Conservation (phyloP, 2,113 vertebrate genomes). For the Rana temporaria region DNA sequence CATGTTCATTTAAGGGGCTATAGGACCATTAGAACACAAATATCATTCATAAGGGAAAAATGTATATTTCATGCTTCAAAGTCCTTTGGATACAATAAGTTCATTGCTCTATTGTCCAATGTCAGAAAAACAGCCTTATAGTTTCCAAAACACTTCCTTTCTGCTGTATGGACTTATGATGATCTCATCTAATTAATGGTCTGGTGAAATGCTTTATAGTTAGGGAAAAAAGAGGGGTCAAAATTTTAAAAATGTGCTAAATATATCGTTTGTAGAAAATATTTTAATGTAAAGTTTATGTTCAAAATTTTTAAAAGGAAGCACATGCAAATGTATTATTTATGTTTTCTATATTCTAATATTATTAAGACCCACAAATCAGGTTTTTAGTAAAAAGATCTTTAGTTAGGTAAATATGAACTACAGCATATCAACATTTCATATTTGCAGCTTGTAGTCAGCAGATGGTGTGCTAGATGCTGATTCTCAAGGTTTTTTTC, state of each 20-base stretch:
- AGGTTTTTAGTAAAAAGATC: too few relatives aligned
- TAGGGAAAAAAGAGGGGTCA: too few relatives aligned
- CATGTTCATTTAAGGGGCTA: constrained; percentile 5
- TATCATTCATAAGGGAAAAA: constrained; percentile 4
- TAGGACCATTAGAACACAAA: constrained; percentile 23
- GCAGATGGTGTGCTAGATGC: too few relatives aligned
- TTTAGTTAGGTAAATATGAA: too few relatives aligned
- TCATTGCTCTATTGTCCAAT: constrained; percentile 26
- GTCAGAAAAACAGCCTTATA: constrained; percentile 39
- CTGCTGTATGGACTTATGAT: constrained; percentile 1
- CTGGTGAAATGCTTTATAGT: not conserved
- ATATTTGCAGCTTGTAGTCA: too few relatives aligned
- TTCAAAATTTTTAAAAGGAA: too few relatives aligned
- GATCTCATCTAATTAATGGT: not conserved
- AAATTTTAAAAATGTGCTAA: not conserved
- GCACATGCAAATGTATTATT: too few relatives aligned
- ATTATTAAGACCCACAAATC: too few relatives aligned
- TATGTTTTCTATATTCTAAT: too few relatives aligned
- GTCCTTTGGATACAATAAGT: constrained; percentile 16
- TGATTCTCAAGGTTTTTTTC: too few relatives aligned
- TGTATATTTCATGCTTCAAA: constrained; percentile 30
- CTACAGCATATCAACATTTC: too few relatives aligned
- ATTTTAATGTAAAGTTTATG: too few relatives aligned
- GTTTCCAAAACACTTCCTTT: constrained; percentile 13
- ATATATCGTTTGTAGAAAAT: not conserved